Evolutionary conservation across 2,888 invertebrate species (phyloP).

Genomic region (Phortica okadai): DNA sequence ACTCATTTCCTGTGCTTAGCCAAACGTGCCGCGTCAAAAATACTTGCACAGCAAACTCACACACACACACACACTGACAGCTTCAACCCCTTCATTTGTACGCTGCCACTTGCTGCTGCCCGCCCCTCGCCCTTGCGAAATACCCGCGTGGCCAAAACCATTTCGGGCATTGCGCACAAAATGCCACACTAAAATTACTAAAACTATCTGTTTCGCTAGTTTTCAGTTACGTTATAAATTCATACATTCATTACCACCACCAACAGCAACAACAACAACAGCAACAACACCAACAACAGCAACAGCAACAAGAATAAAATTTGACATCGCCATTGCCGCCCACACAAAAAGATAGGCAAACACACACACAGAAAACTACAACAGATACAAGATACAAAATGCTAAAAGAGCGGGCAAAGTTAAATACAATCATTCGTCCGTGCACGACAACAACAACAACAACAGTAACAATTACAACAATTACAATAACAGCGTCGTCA

Average conservation of each 20-base stretch:
- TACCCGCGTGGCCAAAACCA: not conserved
- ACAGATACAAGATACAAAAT: not conserved
- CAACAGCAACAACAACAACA: not conserved
- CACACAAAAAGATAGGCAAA: not conserved
- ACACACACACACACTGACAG: not conserved
- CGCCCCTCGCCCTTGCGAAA: not conserved
- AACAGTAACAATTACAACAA: constrained; percentile 2
- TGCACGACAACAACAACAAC: constrained; percentile 14
- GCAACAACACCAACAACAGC: not conserved
- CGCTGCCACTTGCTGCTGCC: not conserved
- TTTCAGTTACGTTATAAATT: constrained; percentile 72
- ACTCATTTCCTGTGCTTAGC: constrained; percentile 66
- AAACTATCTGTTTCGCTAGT: constrained; percentile 71
- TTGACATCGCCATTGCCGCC: not conserved
- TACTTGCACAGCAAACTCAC: not conserved
- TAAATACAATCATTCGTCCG: constrained; percentile 68
- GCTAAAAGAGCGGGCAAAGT: constrained; percentile 48
- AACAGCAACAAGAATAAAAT: not conserved
- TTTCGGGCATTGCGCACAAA: constrained; percentile 26
- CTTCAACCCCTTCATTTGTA: not conserved
- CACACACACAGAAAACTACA: not conserved
- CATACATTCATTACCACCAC: constrained; percentile 72
- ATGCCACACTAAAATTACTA: constrained; percentile 54
- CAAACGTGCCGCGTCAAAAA: constrained; percentile 10
- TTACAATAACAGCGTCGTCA: not conserved